A percentile compares a stretch with the other conserved stretches of the same genome.
These are phyloP conservation scores for Oryzaephilus surinamensis DNA, from an alignment of 1,140 invertebrate genomes.

Conservation along the genomic window DNA sequence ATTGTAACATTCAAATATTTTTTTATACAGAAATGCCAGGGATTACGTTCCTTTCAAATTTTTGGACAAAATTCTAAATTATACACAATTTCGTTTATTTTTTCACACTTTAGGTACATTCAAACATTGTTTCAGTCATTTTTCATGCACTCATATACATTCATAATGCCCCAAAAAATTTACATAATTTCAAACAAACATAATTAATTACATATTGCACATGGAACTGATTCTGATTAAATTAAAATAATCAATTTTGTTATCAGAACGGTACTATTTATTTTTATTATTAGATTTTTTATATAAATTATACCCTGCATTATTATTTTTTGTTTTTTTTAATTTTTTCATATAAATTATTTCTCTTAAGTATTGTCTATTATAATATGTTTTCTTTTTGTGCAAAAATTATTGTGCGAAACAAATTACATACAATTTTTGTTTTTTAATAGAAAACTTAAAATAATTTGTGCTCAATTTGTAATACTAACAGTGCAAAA, in stretches of 20 bases:
- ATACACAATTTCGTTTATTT: no score
- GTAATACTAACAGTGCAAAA: no score
- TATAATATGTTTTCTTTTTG: constrained; percentile 19
- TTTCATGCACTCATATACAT: constrained; percentile 2
- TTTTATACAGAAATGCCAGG: constrained; percentile 34
- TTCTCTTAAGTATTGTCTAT: constrained; percentile 18
- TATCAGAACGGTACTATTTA: constrained; percentile 18
- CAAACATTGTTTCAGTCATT: constrained; percentile 18
- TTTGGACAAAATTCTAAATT: no score
- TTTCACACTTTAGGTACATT: no score
- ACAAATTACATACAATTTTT: constrained; percentile 10
- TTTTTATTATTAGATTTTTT: not conserved
- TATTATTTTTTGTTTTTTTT: constrained; percentile 6
- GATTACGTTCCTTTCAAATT: constrained; percentile 34
- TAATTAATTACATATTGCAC: constrained; percentile 15
- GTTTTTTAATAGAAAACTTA: not conserved
- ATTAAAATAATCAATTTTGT: constrained; percentile 17
- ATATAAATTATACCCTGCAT: constrained; percentile 17
- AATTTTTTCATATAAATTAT: constrained; percentile 1
- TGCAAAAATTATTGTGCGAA: constrained; percentile 8
- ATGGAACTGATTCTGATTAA: not conserved
- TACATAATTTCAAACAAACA: not conserved
- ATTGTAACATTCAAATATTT: constrained; percentile 32
- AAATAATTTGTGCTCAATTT: not conserved
- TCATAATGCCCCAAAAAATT: not conserved